Evolutionary conservation across 2,888 invertebrate genomes (phyloP), one percentile per base, ranked within the genome.

Genomic region (Polylopha cassiicola): DNA sequence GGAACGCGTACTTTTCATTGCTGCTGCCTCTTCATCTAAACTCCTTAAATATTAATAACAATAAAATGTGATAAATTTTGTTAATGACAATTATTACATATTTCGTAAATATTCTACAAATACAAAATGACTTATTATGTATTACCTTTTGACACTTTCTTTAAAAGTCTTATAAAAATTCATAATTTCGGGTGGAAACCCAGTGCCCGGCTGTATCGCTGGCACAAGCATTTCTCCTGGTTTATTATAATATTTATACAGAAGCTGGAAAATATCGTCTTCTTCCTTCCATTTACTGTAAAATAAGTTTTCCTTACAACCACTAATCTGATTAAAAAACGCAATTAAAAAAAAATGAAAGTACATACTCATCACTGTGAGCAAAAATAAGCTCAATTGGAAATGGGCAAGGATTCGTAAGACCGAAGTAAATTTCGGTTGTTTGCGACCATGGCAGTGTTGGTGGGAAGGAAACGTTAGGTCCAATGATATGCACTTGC

Each of bases 371-470:
- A 61, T 92, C 91, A 58, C 87, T 88, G 63, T 92, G 91, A 9
- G 89, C 75, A 66, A 91, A 89, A 58, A 89, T 90, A 29, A 91
- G 77, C 68, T 92, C 92, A 10, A 92, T 79, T 0, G 92, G 89
- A 65, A 89, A 89, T 3, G 80, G 66, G 44, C 89, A 89, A 0
- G 87, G 87, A 64, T 93, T 93, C 39, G 87, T 87, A 3, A 93
- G 63, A 2, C 85, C 80, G 43, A 92, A 87, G 46, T 76, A 86
- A 44, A 87, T 78, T 30, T 89, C 87, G n/a, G 86, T 85, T 2
- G 87, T 85, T 23, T 77, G 69, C 9, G 88, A 82, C 78, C 89
- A 90, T 0, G 92, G 92, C 38, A 91, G 63, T 1, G 88, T 85
- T 0, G 92, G 88, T 3, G 87, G 77, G 63, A 92, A 92, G 43